A percentile compares a stretch with the other conserved stretches of the same genome.
These are phyloP conservation scores for Pristionchus mayeri DNA, from an alignment of 2,888 invertebrate species.

Conservation along the genomic window DNA sequence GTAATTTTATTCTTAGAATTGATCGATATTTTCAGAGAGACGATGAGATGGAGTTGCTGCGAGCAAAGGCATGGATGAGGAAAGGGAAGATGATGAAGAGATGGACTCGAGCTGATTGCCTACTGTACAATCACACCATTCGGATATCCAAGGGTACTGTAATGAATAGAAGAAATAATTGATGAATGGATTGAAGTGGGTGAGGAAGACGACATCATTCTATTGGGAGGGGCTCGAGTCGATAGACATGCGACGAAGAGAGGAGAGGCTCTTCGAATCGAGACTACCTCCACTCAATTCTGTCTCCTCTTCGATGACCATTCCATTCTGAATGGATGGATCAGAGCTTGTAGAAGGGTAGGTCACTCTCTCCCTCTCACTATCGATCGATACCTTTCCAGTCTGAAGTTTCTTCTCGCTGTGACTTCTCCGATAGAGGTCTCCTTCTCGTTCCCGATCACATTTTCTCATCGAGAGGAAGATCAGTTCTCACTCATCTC, in stretches of 20 bases:
- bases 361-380: neutral
- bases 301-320: constrained; percentile 48
- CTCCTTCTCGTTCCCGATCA: constrained; percentile 46
- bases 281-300: constrained; percentile 15
- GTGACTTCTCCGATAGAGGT: constrained; percentile 41
- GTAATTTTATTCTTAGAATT: neutral
- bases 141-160: constrained; percentile 59
- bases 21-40: constrained; percentile 12
- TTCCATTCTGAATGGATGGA: constrained; percentile 34
- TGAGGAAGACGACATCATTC: constrained; percentile 48
- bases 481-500: constrained; percentile 50
- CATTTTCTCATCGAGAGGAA: constrained; percentile 36
- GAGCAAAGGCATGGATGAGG: constrained; percentile 58
- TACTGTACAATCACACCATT: constrained; percentile 62
- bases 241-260: constrained; percentile 33
- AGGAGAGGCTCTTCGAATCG: constrained; percentile 46
- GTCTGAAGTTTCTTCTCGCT: constrained; percentile 28
- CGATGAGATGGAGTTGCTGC: constrained; percentile 52
- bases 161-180: neutral
- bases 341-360: constrained; percentile 44
- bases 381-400: neutral
- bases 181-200: constrained; percentile 11
- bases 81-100: constrained; percentile 59
- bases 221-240: constrained; percentile 2
- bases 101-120: constrained; percentile 58